Conservation (phyloP, 2,888 invertebrate species). For the Pollenia amentaria region DNA sequence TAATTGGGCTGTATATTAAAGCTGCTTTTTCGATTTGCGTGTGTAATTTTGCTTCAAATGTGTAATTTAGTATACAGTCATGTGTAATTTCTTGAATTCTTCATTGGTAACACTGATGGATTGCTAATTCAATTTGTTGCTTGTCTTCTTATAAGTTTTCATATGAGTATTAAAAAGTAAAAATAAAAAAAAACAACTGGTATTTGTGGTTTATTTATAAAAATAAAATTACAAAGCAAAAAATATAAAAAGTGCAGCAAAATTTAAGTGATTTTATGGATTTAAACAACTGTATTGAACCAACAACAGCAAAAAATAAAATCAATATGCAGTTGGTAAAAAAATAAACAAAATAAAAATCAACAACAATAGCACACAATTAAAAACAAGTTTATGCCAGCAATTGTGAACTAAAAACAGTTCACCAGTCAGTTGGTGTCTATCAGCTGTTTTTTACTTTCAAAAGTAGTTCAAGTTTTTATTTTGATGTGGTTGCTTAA, state of each 20-base stretch:
- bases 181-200: slow-evolving; percentile 40
- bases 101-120: too few relatives aligned
- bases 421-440: not conserved
- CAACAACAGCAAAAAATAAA: not conserved
- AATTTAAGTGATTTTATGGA: slow-evolving; percentile 39
- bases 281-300: slow-evolving; percentile 16
- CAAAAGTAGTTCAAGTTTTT: slow-evolving; percentile 70
- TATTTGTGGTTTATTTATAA: slow-evolving; percentile 45
- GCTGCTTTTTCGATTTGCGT: too few relatives aligned
- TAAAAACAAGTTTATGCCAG: not conserved
- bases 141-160: not conserved
- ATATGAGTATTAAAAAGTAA: not conserved
- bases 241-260: slow-evolving; percentile 13
- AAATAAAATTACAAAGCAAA: slow-evolving; percentile 22
- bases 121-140: slow-evolving; percentile 13
- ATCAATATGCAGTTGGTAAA: not conserved
- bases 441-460: slow-evolving; percentile 67
- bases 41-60: too few relatives aligned
- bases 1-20: too few relatives aligned
- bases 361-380: not conserved
- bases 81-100: too few relatives aligned
- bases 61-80: too few relatives aligned
- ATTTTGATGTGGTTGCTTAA: slow-evolving; percentile 41
- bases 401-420: not conserved
- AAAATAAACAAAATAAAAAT: not conserved